These are phyloP conservation scores for Nomada hirtipes DNA, from an alignment of 2,888 invertebrate genomes.

Conservation along the genomic window DNA sequence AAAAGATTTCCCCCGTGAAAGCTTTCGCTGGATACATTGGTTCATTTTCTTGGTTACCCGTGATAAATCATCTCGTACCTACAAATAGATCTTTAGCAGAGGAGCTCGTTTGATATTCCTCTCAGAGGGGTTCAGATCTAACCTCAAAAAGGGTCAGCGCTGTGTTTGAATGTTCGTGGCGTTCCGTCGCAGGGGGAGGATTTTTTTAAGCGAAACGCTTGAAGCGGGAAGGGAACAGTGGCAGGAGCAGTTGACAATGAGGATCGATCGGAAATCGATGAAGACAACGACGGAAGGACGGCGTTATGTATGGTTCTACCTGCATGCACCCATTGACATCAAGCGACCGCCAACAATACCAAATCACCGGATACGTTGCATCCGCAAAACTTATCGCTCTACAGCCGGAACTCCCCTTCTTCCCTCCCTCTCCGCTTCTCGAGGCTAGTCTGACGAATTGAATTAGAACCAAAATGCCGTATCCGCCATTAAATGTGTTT, in stretches of 20 bases:
- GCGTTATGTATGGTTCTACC: conserved; percentile 74
- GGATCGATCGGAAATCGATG: conserved; percentile 52
- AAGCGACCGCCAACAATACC: conserved; percentile 76
- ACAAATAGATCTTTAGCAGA: too few species aligned
- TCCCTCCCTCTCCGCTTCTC: conserved; percentile 1
- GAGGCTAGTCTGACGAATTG: background rate
- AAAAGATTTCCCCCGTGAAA: too few species aligned
- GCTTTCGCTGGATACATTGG: too few species aligned
- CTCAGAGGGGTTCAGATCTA: too few species aligned
- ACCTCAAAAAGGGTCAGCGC: background rate
- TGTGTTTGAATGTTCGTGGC: background rate
- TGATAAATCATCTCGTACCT: too few species aligned
- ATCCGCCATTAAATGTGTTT: too few species aligned
- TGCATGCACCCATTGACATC: conserved; percentile 77
- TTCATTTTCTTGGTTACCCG: too few species aligned
- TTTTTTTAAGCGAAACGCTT: background rate
- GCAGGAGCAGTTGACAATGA: background rate
- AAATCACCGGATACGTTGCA: conserved; percentile 83
- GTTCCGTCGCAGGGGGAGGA: background rate
- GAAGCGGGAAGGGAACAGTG: background rate
- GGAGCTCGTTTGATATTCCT: too few species aligned
- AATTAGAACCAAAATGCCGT: conserved; percentile 9
- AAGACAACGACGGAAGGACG: conserved; percentile 43
- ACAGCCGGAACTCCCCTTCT: conserved; percentile 68
- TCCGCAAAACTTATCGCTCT: conserved; percentile 81